Conservation (phyloP, 1,140 invertebrate species). For the Lineus longissimus region DNA sequence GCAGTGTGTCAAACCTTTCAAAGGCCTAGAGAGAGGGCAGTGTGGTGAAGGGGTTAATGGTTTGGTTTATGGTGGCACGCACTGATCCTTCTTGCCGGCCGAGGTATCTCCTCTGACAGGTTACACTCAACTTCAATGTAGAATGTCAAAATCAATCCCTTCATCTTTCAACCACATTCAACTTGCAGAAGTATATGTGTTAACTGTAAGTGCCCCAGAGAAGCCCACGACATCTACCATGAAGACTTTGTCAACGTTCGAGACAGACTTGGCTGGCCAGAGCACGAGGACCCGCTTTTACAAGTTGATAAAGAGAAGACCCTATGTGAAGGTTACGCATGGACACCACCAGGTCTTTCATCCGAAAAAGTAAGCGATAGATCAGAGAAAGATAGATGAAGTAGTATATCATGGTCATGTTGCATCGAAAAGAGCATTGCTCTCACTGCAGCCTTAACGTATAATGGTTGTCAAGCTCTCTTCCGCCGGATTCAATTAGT, state of each 20-base stretch:
- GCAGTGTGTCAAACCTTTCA: too few relatives aligned
- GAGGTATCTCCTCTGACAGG: too few relatives aligned
- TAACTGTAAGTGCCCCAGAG: conserved; percentile 81
- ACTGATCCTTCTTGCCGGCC: conserved; percentile 5
- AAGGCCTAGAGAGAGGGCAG: too few relatives aligned
- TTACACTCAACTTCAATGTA: too few relatives aligned
- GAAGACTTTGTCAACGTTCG: conserved; percentile 76
- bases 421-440: not conserved
- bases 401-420: not conserved
- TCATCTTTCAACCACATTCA: conserved; percentile 12
- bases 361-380: conserved; percentile 62
- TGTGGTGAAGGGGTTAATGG: not conserved
- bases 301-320: conserved; percentile 39
- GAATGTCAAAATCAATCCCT: too few relatives aligned
- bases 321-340: conserved; percentile 85
- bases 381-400: not conserved
- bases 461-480: too few relatives aligned
- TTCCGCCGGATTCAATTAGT: too few relatives aligned
- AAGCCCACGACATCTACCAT: conserved; percentile 80
- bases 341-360: conserved; percentile 89
- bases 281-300: conserved; percentile 50
- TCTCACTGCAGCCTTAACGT: not conserved
- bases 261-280: conserved; percentile 73
- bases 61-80: not conserved
- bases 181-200: conserved; percentile 75